Base-by-base conservation (phyloP, 2,113 vertebrate genomes). In the Bos javanicus region DNA sequence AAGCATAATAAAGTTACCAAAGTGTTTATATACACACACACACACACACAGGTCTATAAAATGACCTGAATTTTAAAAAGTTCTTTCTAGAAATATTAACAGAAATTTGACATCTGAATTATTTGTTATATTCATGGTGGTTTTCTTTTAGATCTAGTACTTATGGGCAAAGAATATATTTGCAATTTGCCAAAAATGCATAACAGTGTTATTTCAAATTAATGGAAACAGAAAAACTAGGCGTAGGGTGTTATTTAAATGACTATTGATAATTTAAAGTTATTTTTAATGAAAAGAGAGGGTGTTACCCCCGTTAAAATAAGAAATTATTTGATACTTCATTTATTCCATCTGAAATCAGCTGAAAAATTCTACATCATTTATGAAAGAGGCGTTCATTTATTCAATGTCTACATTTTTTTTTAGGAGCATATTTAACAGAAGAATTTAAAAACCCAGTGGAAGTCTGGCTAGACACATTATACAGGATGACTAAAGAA, bases 211-310 rank as follows among this genome's bases (percentile, higher is more conserved):
- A 94, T 95, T 95, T 83, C 28, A 87, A 84, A 89, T 95, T 46
- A 97, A 84, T 67, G 36, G 71, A 84, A 88, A 54, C 33, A 88
- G 48, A 80, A 94, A 81, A 39, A 64, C 14, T 62, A 2, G n/a
- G 92, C 7, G 15, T 87, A 5, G 43, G 30, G 21, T 39, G 85
- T 6, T 88, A 52, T 88, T 84, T 90, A 97, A 97, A 91, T 93
- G 60, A 81, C 25, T 48, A 78, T 83, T 26, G 17, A 86, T 92
- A 36, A 36, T 81, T 96, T 74, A 84, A 96, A 89, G 94, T 87
- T 76, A 90, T 84, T 97, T 93, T 94, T 94, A 90, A 93, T 94
- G 78, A 87, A 95, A 96, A 95, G n/a, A 88, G 15, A 92, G 6
- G 36, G 67, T 80, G 21, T 88, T 92, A 83, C 82, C 28, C 83